Percentiles rank a stretch among this genome's conserved stretches.
Evolutionary conservation across 2,113 vertebrate species (phyloP).

Genomic region (Xyliphius kryptos): DNA sequence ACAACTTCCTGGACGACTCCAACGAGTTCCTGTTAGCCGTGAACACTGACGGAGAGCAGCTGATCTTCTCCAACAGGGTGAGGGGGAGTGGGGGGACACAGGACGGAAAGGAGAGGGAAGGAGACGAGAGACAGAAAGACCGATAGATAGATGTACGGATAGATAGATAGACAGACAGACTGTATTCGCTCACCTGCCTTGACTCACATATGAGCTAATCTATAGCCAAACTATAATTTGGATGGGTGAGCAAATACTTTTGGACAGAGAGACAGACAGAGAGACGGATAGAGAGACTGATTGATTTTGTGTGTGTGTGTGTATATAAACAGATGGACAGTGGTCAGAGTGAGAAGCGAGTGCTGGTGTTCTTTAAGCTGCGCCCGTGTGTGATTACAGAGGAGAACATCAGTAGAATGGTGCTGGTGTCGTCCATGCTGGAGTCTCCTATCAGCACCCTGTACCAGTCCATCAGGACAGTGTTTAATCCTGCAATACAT

Average conservation of each 20-base stretch:
- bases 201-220: too few relatives aligned
- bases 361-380: conserved; percentile 93
- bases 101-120: too few relatives aligned
- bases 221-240: too few relatives aligned
- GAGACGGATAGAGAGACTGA: too few relatives aligned
- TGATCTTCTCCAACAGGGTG: conserved; percentile 74
- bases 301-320: too few relatives aligned
- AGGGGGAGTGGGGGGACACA: too few relatives aligned
- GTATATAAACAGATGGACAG: conserved; percentile 77
- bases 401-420: conserved; percentile 81
- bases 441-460: conserved; percentile 90
- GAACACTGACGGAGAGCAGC: conserved; percentile 51
- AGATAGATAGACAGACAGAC: too few relatives aligned
- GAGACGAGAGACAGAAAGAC: too few relatives aligned
- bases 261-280: too few relatives aligned
- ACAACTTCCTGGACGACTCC: conserved; percentile 84
- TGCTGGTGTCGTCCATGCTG: conserved; percentile 92
- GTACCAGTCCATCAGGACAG: conserved; percentile 84
- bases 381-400: conserved; percentile 85
- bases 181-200: too few relatives aligned
- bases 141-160: too few relatives aligned
- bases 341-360: conserved; percentile 67
- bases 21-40: conserved; percentile 79
- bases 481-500: conserved; percentile 84
- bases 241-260: too few relatives aligned